phyloP scores from a whole-genome alignment of 2,888 invertebrate genomes.

The Endomychus coccineus region DNA sequence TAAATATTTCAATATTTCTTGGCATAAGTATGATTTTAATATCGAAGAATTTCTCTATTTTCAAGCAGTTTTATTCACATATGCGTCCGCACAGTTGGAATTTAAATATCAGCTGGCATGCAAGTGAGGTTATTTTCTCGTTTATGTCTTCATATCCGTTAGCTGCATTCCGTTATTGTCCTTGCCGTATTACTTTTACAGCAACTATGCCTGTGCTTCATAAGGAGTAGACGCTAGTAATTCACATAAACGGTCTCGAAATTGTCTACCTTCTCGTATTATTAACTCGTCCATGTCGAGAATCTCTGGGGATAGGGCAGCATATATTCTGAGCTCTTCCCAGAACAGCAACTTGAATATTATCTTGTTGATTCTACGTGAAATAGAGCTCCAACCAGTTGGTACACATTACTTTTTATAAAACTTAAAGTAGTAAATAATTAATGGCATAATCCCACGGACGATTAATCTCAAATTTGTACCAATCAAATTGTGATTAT shows the following conservation, averaged over 20 bases:
- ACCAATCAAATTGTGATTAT: too few species aligned
- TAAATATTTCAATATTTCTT: constrained; percentile 20
- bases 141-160: constrained; percentile 43
- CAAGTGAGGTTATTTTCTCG: constrained; percentile 36
- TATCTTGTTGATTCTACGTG: too few species aligned
- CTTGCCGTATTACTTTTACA: constrained; percentile 39
- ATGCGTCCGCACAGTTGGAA: constrained; percentile 27
- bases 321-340: too few species aligned
- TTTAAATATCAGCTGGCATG: constrained; percentile 36
- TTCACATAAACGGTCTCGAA: constrained; percentile 31
- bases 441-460: too few species aligned
- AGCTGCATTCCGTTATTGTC: constrained; percentile 39
- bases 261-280: constrained; percentile 29
- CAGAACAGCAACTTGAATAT: too few species aligned
- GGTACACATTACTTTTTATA: too few species aligned
- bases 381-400: too few species aligned
- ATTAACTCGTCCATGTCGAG: too few species aligned
- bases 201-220: constrained; percentile 25
- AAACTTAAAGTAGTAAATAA: too few species aligned
- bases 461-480: too few species aligned
- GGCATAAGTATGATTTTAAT: too few species aligned
- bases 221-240: constrained; percentile 32
- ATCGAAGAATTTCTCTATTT: constrained; percentile 6
- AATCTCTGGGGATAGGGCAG: too few species aligned
- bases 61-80: constrained; percentile 30